Conservation (phyloP, 2,888 invertebrate species). For the Hemaris fuciformis region DNA sequence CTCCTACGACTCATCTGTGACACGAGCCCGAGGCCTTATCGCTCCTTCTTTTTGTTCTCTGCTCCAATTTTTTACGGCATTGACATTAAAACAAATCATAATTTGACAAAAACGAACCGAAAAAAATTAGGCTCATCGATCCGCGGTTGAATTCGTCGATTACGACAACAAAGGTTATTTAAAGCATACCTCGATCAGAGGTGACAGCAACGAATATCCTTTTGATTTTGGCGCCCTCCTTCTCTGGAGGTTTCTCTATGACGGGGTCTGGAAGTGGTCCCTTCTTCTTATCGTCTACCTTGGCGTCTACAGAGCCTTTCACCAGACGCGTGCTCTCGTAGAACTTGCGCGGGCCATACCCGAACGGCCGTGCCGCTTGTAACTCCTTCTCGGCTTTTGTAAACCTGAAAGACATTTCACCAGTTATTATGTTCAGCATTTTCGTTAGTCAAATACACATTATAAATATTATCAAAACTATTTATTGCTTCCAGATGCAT, state of each 20-base stretch:
- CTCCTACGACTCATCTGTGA: not conserved
- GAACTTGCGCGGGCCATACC: constrained; percentile 85
- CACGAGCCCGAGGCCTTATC: constrained; percentile 3
- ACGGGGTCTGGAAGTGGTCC: constrained; percentile 77
- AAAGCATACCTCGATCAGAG: constrained; percentile 84
- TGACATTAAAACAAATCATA: constrained; percentile 23
- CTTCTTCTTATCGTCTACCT: constrained; percentile 27
- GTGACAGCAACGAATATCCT: constrained; percentile 85
- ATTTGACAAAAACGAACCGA: not conserved
- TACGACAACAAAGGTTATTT: too few relatives aligned
- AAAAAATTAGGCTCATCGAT: not conserved
- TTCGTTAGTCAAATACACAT: too few relatives aligned
- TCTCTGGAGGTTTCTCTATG: constrained; percentile 49
- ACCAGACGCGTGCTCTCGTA: constrained; percentile 72
- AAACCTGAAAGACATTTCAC: constrained; percentile 85
- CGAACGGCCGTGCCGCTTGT: constrained; percentile 86
- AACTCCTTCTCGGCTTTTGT: constrained; percentile 88
- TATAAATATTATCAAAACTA: too few relatives aligned
- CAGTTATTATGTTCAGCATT: too few relatives aligned
- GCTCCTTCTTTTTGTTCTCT: constrained; percentile 16
- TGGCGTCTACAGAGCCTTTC: constrained; percentile 39
- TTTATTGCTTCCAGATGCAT: too few relatives aligned
- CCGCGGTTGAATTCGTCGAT: not conserved
- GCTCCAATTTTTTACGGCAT: constrained; percentile 33
- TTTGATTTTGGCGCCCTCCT: constrained; percentile 45